Conservation (phyloP, 2,113 vertebrate genomes). For the Malurus melanocephalus region DNA sequence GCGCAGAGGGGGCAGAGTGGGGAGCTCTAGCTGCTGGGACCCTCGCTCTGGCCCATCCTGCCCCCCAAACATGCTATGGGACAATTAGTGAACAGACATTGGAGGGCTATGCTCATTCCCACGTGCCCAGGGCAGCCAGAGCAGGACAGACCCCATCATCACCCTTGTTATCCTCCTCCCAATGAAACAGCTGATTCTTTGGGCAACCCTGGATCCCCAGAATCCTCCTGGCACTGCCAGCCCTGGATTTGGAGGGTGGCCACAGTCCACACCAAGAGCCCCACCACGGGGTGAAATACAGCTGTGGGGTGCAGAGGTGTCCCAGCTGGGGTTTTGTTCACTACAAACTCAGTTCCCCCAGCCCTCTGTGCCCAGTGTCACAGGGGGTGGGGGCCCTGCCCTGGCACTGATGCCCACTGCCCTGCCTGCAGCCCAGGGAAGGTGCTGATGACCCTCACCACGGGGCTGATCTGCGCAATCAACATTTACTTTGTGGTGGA, state of each 20-base stretch:
- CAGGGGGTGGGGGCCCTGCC: background rate
- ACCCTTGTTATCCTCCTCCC: background rate
- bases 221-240: background rate
- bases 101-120: background rate
- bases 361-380: background rate
- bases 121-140: background rate
- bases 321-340: rapidly evolving
- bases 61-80: rapidly evolving
- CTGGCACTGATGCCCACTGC: background rate
- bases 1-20: background rate
- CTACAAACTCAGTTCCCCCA: background rate
- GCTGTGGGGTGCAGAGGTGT: background rate
- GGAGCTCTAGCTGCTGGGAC: background rate
- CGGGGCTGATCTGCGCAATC: constrained; percentile 62
- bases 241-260: background rate
- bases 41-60: background rate
- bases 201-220: background rate
- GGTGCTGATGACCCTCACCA: constrained; percentile 60
- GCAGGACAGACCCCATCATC: rapidly evolving
- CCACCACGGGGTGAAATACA: rapidly evolving
- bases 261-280: background rate
- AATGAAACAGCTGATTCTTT: rapidly evolving
- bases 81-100: background rate
- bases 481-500: constrained; percentile 74
- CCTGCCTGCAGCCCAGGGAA: constrained; percentile 53